Percentiles rank a stretch among this genome's conserved stretches.
Conservation (phyloP, 2,113 vertebrate species). For the Heliornis fulica region DNA sequence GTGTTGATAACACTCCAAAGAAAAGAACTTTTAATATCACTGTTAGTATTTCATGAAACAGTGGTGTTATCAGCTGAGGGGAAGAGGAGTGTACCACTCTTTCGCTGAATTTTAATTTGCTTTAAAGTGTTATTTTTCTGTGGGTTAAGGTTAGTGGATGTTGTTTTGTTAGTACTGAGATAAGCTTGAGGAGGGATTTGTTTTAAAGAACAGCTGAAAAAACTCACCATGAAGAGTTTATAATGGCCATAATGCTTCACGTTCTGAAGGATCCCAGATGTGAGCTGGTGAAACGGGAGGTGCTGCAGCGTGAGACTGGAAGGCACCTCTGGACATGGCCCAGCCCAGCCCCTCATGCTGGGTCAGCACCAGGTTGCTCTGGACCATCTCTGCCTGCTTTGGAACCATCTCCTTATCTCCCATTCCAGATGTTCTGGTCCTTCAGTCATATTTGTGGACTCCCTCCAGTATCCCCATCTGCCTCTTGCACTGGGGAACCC, state of each 20-base stretch:
- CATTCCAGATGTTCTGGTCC: neutral
- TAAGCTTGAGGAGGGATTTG: neutral
- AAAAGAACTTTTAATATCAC: neutral
- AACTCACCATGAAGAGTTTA: neutral
- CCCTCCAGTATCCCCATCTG: neutral
- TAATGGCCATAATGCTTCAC: neutral
- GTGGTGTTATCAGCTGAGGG: neutral
- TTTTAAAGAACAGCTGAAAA: neutral
- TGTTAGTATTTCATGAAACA: neutral
- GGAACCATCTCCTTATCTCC: neutral
- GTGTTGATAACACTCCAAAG: neutral
- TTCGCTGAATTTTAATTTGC: neutral
- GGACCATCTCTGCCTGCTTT: rapidly evolving
- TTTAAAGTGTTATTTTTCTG: neutral
- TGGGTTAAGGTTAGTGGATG: neutral
- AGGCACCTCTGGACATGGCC: neutral
- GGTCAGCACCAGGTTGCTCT: neutral
- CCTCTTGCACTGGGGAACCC: neutral
- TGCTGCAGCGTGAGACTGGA: neutral
- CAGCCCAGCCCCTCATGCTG: no score
- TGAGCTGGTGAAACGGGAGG: neutral
- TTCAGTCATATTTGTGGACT: neutral
- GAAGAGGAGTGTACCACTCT: neutral
- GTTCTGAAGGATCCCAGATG: neutral
- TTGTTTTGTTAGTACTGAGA: neutral